Base-by-base conservation (phyloP, 1,140 invertebrate species). In the Eubasilissa regina region DNA sequence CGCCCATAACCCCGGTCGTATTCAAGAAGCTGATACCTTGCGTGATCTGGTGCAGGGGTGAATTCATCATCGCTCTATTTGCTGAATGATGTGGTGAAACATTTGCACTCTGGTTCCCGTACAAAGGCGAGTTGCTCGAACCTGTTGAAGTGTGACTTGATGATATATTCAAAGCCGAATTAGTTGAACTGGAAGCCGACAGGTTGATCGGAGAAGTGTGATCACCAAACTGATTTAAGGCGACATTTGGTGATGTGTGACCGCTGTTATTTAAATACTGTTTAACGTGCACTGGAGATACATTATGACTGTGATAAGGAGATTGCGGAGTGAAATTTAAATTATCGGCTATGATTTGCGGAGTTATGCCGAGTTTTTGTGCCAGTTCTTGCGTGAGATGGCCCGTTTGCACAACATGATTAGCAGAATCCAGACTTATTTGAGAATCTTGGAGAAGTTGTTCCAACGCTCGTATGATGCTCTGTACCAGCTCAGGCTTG, bases 11-110 rank as follows among this genome's bases (percentile, higher is more conserved):
- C 12, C 90, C 89, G 7, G 88, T 86, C 0, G 92, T 93, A 82
- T 92, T 92, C 11, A 93, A 83, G 55, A 89, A 91, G 56, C 92
- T 92, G 11, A 93, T 89, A 19, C 92, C 91, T 84, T 89, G 87
- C 0, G 88, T 89, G 44, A 89, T 89, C 70, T 89, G 88, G 80
- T 89, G 88, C 17, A 89, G 81, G 17, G 81, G 81, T 48, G 79
- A 80, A 44, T 58, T 81, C 56, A 78, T 60, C 70, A 75, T 72
- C 56, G 60, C 70, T 70, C 77, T 47, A 62, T 75, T 58, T 70
- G 80, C 58, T 7, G 66, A 47, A 21, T 70, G 66, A n/a, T 78
- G 55, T 0, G 80, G 80, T n/a, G 80, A 81, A 25, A 81, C 80
- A 47, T 81, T 79, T 12, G 80, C 80, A 64, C 80, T 79, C 10